Conservation (phyloP, 2,113 vertebrate species). For the Theristicus caerulescens region DNA sequence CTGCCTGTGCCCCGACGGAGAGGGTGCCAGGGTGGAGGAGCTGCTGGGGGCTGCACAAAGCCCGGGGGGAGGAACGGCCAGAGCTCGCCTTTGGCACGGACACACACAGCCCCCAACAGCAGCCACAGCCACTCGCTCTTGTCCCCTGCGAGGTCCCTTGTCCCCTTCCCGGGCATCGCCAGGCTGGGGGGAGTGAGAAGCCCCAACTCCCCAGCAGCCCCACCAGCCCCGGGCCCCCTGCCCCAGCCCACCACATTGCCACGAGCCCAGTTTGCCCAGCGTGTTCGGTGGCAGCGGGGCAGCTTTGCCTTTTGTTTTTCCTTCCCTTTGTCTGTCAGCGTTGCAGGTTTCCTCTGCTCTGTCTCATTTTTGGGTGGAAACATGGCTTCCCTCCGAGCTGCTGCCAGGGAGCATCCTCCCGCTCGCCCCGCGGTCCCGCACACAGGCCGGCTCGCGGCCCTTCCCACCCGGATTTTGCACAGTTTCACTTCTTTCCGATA, state of each 20-base stretch:
- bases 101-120: background rate
- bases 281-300: rapidly evolving
- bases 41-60: background rate
- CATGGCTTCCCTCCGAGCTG: background rate
- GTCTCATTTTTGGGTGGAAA: background rate
- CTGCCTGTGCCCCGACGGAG: background rate
- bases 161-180: background rate
- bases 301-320: background rate
- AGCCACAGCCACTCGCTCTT: background rate
- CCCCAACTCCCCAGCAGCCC: background rate
- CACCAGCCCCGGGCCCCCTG: no score
- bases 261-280: rapidly evolving
- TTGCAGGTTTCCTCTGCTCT: background rate
- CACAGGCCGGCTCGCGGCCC: rapidly evolving
- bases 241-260: background rate
- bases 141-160: background rate
- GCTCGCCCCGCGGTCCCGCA: rapidly evolving
- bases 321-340: background rate
- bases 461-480: background rate
- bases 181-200: background rate
- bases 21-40: background rate
- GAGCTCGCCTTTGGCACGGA: background rate
- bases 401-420: background rate
- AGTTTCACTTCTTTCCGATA: constrained; percentile 9
- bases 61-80: background rate